Conservation (phyloP, 64 coral and sea anemone species). For the Trachythela sp. region DNA sequence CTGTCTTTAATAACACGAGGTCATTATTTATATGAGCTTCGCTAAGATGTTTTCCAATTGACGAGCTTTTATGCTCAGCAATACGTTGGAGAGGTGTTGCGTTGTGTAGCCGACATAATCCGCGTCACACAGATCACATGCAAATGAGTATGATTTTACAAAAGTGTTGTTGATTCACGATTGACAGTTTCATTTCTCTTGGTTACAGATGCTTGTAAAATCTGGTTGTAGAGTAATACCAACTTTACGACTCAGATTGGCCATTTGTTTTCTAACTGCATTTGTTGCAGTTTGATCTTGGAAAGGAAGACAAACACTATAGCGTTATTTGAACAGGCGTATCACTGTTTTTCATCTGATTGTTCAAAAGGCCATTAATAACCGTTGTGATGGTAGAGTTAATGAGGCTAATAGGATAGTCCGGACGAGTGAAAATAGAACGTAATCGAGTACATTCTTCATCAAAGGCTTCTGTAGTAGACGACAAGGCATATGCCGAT, state of each 20-base stretch:
- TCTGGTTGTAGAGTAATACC: constrained; percentile 26
- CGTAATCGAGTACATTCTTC: not conserved
- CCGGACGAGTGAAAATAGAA: not conserved
- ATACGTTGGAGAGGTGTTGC: constrained; percentile 14
- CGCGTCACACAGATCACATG: constrained; percentile 38
- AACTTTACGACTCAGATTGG: constrained; percentile 2
- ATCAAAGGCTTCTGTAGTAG: not conserved
- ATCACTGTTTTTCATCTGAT: not conserved
- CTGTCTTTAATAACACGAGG: too few relatives aligned
- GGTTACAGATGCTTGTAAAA: constrained; percentile 30
- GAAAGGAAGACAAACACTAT: constrained; percentile 12
- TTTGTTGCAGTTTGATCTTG: constrained; percentile 32
- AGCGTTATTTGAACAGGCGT: not conserved
- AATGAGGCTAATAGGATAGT: not conserved
- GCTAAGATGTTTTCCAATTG: too few relatives aligned
- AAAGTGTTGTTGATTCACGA: constrained; percentile 48
- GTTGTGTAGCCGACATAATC: constrained; percentile 47
- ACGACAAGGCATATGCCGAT: constrained; percentile 8
- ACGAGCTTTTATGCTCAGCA: not conserved
- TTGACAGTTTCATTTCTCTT: constrained; percentile 36
- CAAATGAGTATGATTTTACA: constrained; percentile 31
- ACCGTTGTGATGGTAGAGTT: constrained; percentile 2
- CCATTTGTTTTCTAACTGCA: constrained; percentile 24
- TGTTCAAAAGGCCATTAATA: not conserved
- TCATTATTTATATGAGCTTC: too few relatives aligned